Evolutionary conservation across 2,797 vertebrate species (phyloP), one percentile per base, ranked within the genome.

Genomic region (Malurus leucopterus): DNA sequence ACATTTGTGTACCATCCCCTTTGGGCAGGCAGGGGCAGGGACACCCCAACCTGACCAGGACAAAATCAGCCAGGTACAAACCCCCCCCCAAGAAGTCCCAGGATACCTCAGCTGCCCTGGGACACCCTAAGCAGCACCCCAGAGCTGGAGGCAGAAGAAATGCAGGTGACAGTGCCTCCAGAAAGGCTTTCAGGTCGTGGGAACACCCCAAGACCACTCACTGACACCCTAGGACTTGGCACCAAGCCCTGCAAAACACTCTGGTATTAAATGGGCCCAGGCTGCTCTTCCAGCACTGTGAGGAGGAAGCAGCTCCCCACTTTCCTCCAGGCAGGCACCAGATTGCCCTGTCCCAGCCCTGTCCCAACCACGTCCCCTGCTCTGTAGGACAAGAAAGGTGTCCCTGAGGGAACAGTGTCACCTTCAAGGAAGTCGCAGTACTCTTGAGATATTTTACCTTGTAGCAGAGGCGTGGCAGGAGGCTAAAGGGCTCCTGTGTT

Each of bases 161-260:
- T 2, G 3, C 15, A 23, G 21, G 30, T 32, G 47, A 36, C 55
- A 9, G 4, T 1, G 1, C 34, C 19, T 49, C 3, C 3, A 14
- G 6, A 43, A 53, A 34, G 38, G 13, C 16, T 65, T 68, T 32
- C 0, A 0, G 34, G 13, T 62, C 1, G 0, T 12, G 19, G 26
- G 44, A 46, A 63, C 50, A 38, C 6, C 8, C 6, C 18, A 40
- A 12, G 15, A 71, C 9, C n/a, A 15, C 40, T 13, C 65, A 69
- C 30, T 21, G 20, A 57, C 29, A 29, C 13, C 46, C 57, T 1
- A 5, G 36, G 34, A 57, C 30, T 26, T 46, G 57, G 68, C 49
- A 58, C 32, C 12, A 11, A 74, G 59, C 50, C 38, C 71, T 69
- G 59, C 68, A 47, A 84, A 82, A 59, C 4, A 3, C 44, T 50